Evolutionary conservation across 2,113 vertebrate species (phyloP), one percentile per base, ranked within the genome.

Genomic region (Junco hyemalis): DNA sequence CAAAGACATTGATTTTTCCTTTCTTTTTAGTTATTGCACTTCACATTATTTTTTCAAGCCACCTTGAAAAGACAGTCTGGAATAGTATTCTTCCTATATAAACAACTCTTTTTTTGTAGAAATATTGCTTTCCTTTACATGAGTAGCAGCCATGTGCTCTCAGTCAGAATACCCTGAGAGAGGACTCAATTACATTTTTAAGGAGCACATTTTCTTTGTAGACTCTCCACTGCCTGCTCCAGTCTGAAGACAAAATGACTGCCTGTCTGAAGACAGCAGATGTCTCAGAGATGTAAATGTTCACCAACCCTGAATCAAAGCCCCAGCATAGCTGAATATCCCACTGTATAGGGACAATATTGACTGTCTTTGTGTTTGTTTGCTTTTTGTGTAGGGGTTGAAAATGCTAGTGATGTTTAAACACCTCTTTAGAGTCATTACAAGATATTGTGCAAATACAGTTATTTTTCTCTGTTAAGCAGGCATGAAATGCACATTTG

Each of bases 341-440:
- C 17, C 50, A 29, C n/a, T 54, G 14, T 64, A 66, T 57, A 68
- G 68, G 63, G 60, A 83, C 47, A 78, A 64, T 95, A 73, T 48
- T 48, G 71, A 92, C 79, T 72, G 40, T 28, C 42, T 94, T 81
- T 61, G 50, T 90, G 42, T 88, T 94, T 93, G 54, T 90, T 93
- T 92, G 71, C 14, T 86, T 94, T 95, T 73, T 92, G 11, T 88
- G 74, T 73, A 68, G 59, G 68, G 24, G 6, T 20, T 93, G 79
- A 83, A 90, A 88, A 90, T 81, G 35, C 29, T 88, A 7, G 79
- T 29, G 42, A 35, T 83, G 44, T 77, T 94, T 94, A 89, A 96
- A 89, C 61, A 88, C 66, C 26, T 91, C 81, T 87, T 95, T 79
- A 74, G 57, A 89, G 45, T 92, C 35, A 80, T 93, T 95, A 95